Conservation (phyloP, 2,888 invertebrate genomes). For the Temnothorax unifasciatus region DNA sequence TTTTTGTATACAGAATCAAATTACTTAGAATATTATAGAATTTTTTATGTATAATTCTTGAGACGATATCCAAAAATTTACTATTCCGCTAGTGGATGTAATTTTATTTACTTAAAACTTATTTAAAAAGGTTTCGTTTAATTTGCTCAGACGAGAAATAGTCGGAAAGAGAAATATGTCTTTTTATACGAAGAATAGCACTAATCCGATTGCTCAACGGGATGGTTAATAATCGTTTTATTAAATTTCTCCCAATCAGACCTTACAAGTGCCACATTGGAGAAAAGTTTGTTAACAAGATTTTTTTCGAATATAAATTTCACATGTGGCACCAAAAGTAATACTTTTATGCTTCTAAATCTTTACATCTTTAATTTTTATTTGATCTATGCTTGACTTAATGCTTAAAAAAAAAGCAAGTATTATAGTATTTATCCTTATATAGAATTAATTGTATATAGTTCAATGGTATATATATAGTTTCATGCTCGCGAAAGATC, state of each 20-base stretch:
- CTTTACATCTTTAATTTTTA: not conserved
- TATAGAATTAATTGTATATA: not conserved
- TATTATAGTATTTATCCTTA: too few relatives aligned
- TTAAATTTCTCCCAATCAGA: constrained; percentile 64
- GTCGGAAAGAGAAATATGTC: constrained; percentile 9
- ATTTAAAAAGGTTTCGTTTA: not conserved
- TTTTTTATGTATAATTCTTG: not conserved
- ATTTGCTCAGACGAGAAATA: constrained; percentile 3
- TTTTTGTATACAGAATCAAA: not conserved
- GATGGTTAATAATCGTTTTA: constrained; percentile 65
- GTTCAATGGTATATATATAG: too few relatives aligned
- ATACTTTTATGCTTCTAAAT: not conserved
- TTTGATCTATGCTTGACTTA: not conserved
- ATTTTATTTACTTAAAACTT: not conserved
- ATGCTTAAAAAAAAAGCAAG: not conserved
- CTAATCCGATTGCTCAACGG: constrained; percentile 61
- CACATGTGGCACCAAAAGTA: not conserved
- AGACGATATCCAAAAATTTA: not conserved
- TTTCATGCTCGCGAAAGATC: not conserved
- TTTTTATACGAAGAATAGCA: constrained; percentile 60
- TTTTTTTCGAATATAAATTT: constrained; percentile 1
- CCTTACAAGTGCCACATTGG: constrained; percentile 37
- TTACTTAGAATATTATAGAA: not conserved
- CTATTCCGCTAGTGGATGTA: not conserved
- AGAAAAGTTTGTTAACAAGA: constrained; percentile 48